Base-by-base conservation (phyloP, 2,888 invertebrate genomes). In the Drosophila basisetae region DNA sequence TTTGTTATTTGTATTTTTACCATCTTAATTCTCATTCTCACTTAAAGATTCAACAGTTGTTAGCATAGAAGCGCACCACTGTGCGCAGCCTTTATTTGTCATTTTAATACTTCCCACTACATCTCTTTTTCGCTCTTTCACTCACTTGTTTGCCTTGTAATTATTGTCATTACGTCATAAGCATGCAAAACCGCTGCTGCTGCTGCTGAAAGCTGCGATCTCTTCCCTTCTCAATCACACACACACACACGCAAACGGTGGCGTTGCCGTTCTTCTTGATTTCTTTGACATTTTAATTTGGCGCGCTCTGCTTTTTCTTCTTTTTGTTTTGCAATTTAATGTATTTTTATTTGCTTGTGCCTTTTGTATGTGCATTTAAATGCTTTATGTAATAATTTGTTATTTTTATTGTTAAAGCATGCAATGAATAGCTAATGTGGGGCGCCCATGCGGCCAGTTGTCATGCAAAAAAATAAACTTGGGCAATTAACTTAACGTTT, bases 81-180 rank as follows among this genome's bases (percentile, higher is more conserved):
- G 69, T 79, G 69, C 64, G 4, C 41, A 37, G 54, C 22, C 53
- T 47, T 49, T 49, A 68, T 65, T 78, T 54, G 58, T 56, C 66
- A 70, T 74, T 65, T 67, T 78, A 52, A 71, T 56, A 58, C 65
- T 62, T 54, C 47, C 56, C 49, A 54, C 52, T 16, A 49, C 59
- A 47, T 73, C 65, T 54, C 52, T 52, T 37, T 41, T 37, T 41
- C 53, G 52, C 33, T 61, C 64, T 59, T 55, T 43, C 30, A 33
- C 30, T 35, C 31, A 31, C 39, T 25, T 35, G 30, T 43, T 66
- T 62, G 64, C 49, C 47, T 62, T 73, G 74, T 75, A 78, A 84
- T 83, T 73, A 82, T 86, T 77, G 62, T 80, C 84, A 80, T 84
- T 84, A 80, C 84, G 86, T 84, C 84, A 84, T 75, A 78, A 74